These are phyloP conservation scores for Scolopax rusticola DNA, from an alignment of 2,797 vertebrate genomes.

Conservation along the genomic window DNA sequence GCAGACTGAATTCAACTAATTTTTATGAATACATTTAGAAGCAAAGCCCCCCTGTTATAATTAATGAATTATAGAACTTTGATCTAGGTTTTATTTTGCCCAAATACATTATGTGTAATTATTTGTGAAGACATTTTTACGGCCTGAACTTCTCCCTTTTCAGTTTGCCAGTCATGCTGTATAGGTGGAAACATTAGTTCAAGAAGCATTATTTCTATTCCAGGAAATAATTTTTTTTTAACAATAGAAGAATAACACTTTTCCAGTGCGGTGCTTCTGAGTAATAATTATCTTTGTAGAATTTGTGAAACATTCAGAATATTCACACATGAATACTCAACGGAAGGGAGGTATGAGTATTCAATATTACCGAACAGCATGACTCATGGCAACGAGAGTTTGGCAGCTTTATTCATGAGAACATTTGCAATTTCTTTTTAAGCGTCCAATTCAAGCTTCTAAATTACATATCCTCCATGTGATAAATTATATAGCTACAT, in stretches of 20 bases:
- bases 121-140: background rate
- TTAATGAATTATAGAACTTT: background rate
- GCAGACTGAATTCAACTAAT: background rate
- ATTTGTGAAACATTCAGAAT: slow-evolving; percentile 58
- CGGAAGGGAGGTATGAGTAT: slow-evolving; percentile 8
- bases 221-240: background rate
- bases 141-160: background rate
- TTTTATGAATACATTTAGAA: background rate
- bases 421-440: slow-evolving; percentile 57
- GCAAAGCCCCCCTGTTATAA: background rate
- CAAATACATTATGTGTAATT: background rate
- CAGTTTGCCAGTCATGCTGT: background rate
- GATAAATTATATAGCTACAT: slow-evolving; percentile 45
- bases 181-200: background rate
- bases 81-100: background rate
- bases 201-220: background rate
- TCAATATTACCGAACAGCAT: slow-evolving; percentile 47
- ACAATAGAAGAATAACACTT: slow-evolving; percentile 22
- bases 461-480: slow-evolving; percentile 39
- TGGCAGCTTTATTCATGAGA: slow-evolving; percentile 69
- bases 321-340: slow-evolving; percentile 59
- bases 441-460: slow-evolving; percentile 29
- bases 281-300: slow-evolving; percentile 59
- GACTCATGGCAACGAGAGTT: slow-evolving; percentile 45
- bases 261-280: slow-evolving; percentile 24